phyloP scores from a whole-genome alignment of 1,140 invertebrate species.

The Scaptomyza montana region DNA sequence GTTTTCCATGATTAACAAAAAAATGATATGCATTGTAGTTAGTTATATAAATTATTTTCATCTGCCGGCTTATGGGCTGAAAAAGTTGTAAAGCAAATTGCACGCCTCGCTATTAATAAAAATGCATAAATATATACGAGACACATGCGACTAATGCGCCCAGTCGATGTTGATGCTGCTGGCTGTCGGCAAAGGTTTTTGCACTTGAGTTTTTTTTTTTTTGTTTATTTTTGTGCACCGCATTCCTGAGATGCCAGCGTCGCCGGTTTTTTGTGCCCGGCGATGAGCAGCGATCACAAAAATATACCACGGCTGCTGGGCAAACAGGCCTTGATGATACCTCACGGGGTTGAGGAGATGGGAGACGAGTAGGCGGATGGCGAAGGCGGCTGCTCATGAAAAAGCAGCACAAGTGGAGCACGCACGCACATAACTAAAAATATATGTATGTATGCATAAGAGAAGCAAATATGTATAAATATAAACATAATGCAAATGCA shows the following conservation, averaged over 20 bases:
- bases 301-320: constrained; percentile 15
- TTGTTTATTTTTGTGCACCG: constrained; percentile 59
- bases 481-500: constrained; percentile 54
- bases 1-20: too few species aligned
- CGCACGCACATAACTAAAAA: constrained; percentile 27
- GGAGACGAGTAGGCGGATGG: background rate
- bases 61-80: constrained; percentile 6
- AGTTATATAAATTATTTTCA: background rate
- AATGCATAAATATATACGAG: constrained; percentile 19
- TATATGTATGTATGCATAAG: background rate
- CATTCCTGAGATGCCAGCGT: constrained; percentile 71
- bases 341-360: background rate
- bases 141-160: constrained; percentile 5
- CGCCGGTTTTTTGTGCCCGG: constrained; percentile 5
- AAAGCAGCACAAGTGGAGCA: constrained; percentile 70
- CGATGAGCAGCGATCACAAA: constrained; percentile 17
- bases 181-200: constrained; percentile 65
- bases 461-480: constrained; percentile 19
- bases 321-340: background rate
- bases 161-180: background rate
- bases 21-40: background rate
- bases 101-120: constrained; percentile 33
- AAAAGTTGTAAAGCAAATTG: constrained; percentile 17
- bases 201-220: constrained; percentile 54
- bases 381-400: constrained; percentile 51